Evolutionary conservation across 2,888 invertebrate species (phyloP), one percentile per base, ranked within the genome.

Genomic region (Apotomis capreana): DNA sequence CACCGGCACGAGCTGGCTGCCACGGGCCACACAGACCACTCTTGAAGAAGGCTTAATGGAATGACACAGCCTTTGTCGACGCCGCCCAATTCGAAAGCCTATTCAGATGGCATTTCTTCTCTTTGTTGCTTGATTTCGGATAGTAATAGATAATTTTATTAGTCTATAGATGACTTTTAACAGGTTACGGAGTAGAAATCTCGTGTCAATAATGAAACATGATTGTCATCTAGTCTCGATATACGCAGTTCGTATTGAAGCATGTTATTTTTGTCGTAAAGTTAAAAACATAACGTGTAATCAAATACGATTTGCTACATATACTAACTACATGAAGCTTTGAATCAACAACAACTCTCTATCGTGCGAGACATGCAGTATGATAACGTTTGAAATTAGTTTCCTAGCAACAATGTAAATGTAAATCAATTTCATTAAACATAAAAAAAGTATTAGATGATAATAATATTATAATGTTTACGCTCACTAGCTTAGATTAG

Each of bases 71-170:
- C 92, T 92, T 93, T 93, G 92, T 91, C 83, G 86, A 83, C 87
- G 90, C 93, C 93, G 93, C 92, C 92, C 92, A 93, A 92, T 92
- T 92, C 91, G 88, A 90, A 92, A 91, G 92, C 91, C 91, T 89
- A 92, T 93, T 93, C 91, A 93, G 89, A 91, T 92, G 91, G 92
- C 91, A 92, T 92, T 90, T 92, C 90, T 89, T 87, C 88, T 87
- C 90, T 89, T 93, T 93, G 92, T 92, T 92, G 90, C 90, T 91
- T 93, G 87, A 92, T 92, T 92, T 92, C 84, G 86, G 89, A 89
- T 88, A 90, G 91, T 91, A 90, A 92, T 90, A 92, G 91, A 87
- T 88, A 89, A 89, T 91, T 91, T 92, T 92, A 92, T 92, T 91
- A 91, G 88, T 84, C 85, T 86, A 88, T 83, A 88, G 89, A 90